Percentiles rank a stretch among this genome's conserved stretches.
phyloP scores from a whole-genome alignment of 2,113 vertebrate species.

The Tyto alba region DNA sequence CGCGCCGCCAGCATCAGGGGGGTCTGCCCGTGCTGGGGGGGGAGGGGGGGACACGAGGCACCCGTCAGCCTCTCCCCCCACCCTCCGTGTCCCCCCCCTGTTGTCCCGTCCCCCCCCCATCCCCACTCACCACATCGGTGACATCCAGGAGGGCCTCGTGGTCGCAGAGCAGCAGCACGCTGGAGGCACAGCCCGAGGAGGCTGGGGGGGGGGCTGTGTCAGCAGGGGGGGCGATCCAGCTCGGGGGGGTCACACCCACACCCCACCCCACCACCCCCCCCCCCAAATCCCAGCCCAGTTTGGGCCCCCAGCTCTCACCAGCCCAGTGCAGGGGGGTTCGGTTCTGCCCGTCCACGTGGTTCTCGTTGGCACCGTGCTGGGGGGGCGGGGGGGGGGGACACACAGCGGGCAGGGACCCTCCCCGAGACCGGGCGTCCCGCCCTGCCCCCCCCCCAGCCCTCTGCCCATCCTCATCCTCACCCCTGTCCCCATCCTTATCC shows the following conservation, averaged over 20 bases:
- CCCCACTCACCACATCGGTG: slow-evolving; percentile 55
- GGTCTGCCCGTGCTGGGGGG: slow-evolving; percentile 65
- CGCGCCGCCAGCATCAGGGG: slow-evolving; percentile 71
- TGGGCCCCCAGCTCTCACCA: slow-evolving; percentile 42
- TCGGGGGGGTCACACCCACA: no score
- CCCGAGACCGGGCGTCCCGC: neutral
- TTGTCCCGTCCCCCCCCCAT: no score
- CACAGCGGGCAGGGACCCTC: neutral
- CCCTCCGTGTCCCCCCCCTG: no score
- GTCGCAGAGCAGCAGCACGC: slow-evolving; percentile 72
- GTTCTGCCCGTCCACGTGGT: slow-evolving; percentile 63
- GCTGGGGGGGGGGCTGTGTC: slow-evolving; percentile 2
- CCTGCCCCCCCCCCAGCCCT: no score
- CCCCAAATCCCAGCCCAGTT: neutral
- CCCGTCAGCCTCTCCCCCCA: no score
- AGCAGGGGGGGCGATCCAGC: no score
- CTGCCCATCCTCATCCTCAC: accelerated
- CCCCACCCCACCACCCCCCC: no score
- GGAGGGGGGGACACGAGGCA: neutral
- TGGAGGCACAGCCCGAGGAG: slow-evolving; percentile 72
- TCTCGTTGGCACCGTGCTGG: slow-evolving; percentile 71
- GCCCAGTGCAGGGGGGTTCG: slow-evolving; percentile 77
- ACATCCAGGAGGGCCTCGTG: slow-evolving; percentile 63
- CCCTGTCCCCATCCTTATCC: neutral
- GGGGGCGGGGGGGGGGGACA: no score